Base-by-base conservation (phyloP, 53 echinoderm and acorn worm species). In the Apostichopus leukothele region DNA sequence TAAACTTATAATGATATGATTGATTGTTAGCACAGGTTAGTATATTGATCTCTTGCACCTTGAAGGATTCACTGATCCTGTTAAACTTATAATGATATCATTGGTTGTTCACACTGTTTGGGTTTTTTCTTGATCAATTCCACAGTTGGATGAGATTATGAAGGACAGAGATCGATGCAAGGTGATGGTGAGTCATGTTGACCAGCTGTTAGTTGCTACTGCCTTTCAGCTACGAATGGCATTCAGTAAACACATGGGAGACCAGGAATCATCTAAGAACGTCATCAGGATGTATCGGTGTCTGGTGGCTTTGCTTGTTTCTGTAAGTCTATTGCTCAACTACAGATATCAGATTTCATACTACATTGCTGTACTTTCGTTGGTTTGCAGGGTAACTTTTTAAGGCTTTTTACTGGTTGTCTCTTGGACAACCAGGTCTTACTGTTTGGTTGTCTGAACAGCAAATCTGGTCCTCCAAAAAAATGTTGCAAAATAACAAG, bases 171-270 rank as follows among this genome's bases (percentile, higher is more conserved):
- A 96, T 26, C 89, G 90, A 8, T 87, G 80, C 3, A 95, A 96
- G 89, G 90, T 92, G 68, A 86, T 96, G 53, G 80, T 76, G 21
- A 91, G 91, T 25, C 93, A 96, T 67, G 91, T 94, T 3, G 97
- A 96, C 84, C 97, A 96, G 78, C 91, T 96, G 18, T 90, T 95
- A 5, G 92, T 95, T 9, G 92, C 93, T 3, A 95, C 95, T 13
- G 92, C 94, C 16, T 79, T 96, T 4, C 97, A 96, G 91, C 92
- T 96, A 16, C 84, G 95, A 9, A 96, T 96, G 97, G 95, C 97
- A 19, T 95, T 93, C 90, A 96, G 95, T 67, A 93, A 95, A 57
- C 93, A 95, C 90, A 93, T 96, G 92, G 95, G 91, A 11, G 96
- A 96, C 84, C 91, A 93, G 54, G 89, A 86, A 39, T 87, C 91